These are phyloP conservation scores for Chaetodon trifasciatus DNA, from an alignment of 2,797 vertebrate species.

Conservation along the genomic window DNA sequence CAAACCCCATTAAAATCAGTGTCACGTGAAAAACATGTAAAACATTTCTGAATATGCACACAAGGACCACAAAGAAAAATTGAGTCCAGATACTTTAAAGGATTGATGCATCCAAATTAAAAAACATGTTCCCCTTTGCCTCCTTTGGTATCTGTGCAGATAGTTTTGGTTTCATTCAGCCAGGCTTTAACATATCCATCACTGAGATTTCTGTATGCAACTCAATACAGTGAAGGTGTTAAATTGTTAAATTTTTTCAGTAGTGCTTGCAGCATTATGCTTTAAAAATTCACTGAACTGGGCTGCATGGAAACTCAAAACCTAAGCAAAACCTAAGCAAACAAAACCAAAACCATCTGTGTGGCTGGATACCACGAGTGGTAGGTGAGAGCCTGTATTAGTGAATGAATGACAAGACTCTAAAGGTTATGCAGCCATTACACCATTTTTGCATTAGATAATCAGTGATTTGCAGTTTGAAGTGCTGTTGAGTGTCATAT, in stretches of 20 bases:
- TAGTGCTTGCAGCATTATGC: neutral
- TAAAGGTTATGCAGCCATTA: too few relatives aligned
- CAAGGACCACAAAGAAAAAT: conserved; percentile 19
- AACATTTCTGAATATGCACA: conserved; percentile 21
- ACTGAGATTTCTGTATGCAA: neutral
- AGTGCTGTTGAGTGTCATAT: neutral
- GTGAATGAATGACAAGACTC: too few relatives aligned
- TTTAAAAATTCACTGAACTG: neutral
- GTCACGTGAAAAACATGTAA: conserved; percentile 20
- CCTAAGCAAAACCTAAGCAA: neutral
- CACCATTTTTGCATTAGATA: neutral
- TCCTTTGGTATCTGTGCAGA: neutral
- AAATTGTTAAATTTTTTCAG: neutral
- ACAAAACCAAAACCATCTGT: neutral
- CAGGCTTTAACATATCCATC: neutral
- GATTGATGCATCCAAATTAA: neutral
- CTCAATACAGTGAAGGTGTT: neutral
- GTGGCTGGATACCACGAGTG: neutral
- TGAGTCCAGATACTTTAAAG: conserved; percentile 2
- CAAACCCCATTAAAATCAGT: conserved; percentile 10
- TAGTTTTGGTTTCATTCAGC: neutral
- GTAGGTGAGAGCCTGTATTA: neutral
- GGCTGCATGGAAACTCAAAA: neutral
- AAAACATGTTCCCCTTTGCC: neutral
- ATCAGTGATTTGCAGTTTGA: neutral